phyloP scores from a whole-genome alignment of 2,113 vertebrate species.

The Menidia beryllina region DNA sequence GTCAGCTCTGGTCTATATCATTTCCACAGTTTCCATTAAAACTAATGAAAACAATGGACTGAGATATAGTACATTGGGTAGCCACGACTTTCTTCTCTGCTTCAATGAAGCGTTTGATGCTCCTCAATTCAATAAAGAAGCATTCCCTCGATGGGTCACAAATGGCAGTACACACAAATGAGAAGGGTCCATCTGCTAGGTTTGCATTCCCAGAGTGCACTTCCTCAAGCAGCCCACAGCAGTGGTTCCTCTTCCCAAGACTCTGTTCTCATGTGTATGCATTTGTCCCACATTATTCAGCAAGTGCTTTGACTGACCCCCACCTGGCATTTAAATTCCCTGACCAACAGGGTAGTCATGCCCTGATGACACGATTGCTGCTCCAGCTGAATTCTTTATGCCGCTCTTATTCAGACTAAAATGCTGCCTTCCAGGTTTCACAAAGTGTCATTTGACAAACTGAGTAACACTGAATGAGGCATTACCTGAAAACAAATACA shows the following conservation, averaged over 20 bases:
- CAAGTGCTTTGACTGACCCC: conserved; percentile 86
- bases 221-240: conserved; percentile 74
- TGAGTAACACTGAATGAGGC: conserved; percentile 5
- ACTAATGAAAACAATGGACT: conserved; percentile 56
- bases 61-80: conserved; percentile 66
- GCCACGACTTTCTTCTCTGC: conserved; percentile 73
- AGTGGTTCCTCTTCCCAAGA: conserved; percentile 50
- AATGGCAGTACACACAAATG: conserved; percentile 80
- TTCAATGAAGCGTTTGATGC: conserved; percentile 81
- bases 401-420: conserved; percentile 63
- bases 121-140: conserved; percentile 81
- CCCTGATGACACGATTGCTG: conserved; percentile 82
- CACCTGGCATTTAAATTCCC: conserved; percentile 88
- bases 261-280: conserved; percentile 84
- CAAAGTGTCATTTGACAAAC: conserved; percentile 48
- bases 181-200: conserved; percentile 80
- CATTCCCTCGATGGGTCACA: conserved; percentile 78
- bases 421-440: conserved; percentile 68
- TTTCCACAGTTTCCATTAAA: conserved; percentile 47
- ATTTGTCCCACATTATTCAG: conserved; percentile 87
- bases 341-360: conserved; percentile 84
- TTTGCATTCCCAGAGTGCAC: conserved; percentile 79
- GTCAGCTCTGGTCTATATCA: conserved; percentile 24
- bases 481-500: conserved; percentile 14
- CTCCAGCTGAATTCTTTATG: conserved; percentile 84